Percentiles rank a stretch among this genome's conserved stretches.
Conservation (phyloP, 2,888 invertebrate species). For the Eupithecia vulgata region DNA sequence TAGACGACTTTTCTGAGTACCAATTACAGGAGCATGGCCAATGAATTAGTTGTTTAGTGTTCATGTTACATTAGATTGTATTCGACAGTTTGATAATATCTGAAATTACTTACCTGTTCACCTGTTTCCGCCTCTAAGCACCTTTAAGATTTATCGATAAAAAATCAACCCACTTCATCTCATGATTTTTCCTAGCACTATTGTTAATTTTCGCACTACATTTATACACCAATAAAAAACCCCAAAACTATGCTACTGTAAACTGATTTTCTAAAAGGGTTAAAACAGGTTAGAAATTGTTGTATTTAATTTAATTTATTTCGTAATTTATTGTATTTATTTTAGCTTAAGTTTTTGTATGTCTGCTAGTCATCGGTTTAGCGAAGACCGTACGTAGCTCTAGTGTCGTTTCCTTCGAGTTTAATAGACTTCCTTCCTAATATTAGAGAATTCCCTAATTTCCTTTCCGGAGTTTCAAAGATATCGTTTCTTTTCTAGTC, state of each 20-base stretch:
- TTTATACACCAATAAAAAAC: conserved; percentile 24
- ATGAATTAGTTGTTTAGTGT: conserved; percentile 81
- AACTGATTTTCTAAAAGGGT: conserved; percentile 16
- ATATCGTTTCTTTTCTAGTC: conserved; percentile 72
- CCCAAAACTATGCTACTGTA: conserved; percentile 12
- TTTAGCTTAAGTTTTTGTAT: conserved; percentile 45
- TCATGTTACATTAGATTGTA: conserved; percentile 82
- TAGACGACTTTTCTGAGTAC: conserved; percentile 30
- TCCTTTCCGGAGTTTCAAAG: conserved; percentile 60
- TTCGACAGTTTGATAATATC: conserved; percentile 68
- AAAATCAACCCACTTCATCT: conserved; percentile 65
- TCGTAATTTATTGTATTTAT: conserved; percentile 60
- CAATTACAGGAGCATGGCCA: conserved; percentile 65
- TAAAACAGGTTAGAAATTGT: conserved; percentile 29
- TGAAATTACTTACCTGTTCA: conserved; percentile 63
- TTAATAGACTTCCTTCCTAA: conserved; percentile 54
- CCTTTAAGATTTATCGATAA: conserved; percentile 62
- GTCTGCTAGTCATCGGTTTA: conserved; percentile 72
- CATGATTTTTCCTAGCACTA: conserved; percentile 51
- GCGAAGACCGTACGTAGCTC: conserved; percentile 32
- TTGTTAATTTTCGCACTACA: conserved; percentile 50
- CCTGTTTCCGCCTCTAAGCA: conserved; percentile 74
- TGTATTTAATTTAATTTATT: conserved; percentile 39
- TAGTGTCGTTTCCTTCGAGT: conserved; percentile 65
- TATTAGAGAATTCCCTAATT: conserved; percentile 63